Percentiles rank a stretch among this genome's conserved stretches.
Evolutionary conservation across 2,888 invertebrate genomes (phyloP).

Genomic region (Cylloceria caligata): DNA sequence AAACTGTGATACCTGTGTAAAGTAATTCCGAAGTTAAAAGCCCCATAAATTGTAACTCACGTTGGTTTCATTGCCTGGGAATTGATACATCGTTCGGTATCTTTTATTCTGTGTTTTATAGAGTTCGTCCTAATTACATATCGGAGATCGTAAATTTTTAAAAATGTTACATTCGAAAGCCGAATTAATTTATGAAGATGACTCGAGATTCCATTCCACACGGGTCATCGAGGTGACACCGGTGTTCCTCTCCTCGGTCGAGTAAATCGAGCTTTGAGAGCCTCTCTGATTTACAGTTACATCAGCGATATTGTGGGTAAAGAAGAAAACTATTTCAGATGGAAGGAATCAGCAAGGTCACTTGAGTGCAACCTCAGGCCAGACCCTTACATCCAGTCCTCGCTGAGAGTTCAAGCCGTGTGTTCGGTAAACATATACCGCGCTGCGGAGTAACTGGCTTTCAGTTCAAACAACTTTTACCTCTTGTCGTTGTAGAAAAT

Average conservation of each 20-base stretch:
- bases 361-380: conserved; percentile 79
- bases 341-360: conserved; percentile 82
- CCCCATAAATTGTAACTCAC: conserved; percentile 27
- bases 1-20: neutral
- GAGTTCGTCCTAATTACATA: neutral
- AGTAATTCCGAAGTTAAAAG: conserved; percentile 28
- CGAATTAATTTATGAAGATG: conserved; percentile 31
- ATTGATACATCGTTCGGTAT: neutral
- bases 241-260: neutral
- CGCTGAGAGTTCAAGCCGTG: conserved; percentile 66
- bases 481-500: neutral
- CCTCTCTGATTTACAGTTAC: conserved; percentile 83
- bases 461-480: conserved; percentile 35
- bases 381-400: conserved; percentile 68
- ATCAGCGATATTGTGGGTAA: conserved; percentile 81
- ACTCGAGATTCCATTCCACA: conserved; percentile 55
- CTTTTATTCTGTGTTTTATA: neutral
- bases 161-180: neutral
- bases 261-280: conserved; percentile 75
- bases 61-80: conserved; percentile 6
- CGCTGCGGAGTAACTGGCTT: conserved; percentile 21
- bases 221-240: conserved; percentile 29
- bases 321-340: conserved; percentile 80
- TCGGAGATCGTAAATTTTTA: neutral
- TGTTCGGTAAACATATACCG: conserved; percentile 57